These are phyloP conservation scores for Pao palembangensis DNA, from an alignment of 2,113 vertebrate species.

Conservation along the genomic window DNA sequence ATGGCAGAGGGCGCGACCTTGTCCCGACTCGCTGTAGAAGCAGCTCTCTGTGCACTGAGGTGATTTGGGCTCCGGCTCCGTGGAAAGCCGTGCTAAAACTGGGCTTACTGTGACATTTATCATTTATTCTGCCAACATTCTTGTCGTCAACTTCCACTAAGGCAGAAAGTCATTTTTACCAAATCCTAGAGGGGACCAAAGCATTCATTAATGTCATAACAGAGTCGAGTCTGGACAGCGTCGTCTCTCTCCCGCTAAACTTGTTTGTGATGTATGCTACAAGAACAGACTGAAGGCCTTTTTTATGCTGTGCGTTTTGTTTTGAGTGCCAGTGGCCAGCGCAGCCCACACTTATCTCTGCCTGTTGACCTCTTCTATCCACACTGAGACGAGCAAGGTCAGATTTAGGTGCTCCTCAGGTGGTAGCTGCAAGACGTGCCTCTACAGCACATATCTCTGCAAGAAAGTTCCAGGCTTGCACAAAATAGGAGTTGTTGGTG, in stretches of 20 bases:
- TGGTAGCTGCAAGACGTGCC: constrained; percentile 50
- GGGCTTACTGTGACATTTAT: constrained; percentile 3
- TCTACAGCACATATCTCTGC: constrained; percentile 41
- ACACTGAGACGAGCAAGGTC: constrained; percentile 18
- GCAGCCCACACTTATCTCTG: constrained; percentile 35
- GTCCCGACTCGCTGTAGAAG: constrained; percentile 32
- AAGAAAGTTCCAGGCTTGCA: constrained; percentile 18
- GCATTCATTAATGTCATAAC: constrained; percentile 9
- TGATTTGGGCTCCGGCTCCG: background rate
- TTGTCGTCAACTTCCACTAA: constrained; percentile 5
- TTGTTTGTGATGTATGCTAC: constrained; percentile 52
- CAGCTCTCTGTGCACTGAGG: constrained; percentile 3
- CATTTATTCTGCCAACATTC: background rate
- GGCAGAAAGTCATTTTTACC: background rate
- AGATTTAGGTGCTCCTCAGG: constrained; percentile 20
- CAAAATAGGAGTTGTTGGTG: constrained; percentile 5
- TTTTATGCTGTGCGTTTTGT: constrained; percentile 25
- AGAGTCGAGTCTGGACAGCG: constrained; percentile 32
- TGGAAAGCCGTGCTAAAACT: background rate
- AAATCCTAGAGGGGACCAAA: constrained; percentile 34
- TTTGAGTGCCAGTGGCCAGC: constrained; percentile 34
- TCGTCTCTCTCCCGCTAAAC: constrained; percentile 13
- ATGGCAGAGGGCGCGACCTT: constrained; percentile 9
- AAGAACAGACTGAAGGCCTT: constrained; percentile 50
- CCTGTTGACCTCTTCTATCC: constrained; percentile 21